Percentiles rank a stretch among this genome's conserved stretches.
phyloP scores from a whole-genome alignment of 2,113 vertebrate species.

The Aptenodytes forsteri region DNA sequence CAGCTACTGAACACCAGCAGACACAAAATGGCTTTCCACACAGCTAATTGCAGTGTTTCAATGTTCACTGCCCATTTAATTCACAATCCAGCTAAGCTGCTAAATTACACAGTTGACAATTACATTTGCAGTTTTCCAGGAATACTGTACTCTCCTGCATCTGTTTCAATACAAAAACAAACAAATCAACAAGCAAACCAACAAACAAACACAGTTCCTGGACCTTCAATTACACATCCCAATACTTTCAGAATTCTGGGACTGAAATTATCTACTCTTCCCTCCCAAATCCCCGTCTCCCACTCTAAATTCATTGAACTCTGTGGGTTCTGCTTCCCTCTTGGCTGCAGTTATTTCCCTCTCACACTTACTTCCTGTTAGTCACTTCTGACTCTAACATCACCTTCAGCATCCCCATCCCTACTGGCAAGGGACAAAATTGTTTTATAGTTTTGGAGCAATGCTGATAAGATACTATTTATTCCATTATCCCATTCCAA shows the following conservation, averaged over 20 bases:
- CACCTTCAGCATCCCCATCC: background rate
- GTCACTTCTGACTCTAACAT: background rate
- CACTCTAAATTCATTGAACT: background rate
- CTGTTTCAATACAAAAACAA: background rate
- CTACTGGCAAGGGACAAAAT: background rate
- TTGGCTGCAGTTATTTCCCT: background rate
- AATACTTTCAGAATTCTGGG: background rate
- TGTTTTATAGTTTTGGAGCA: background rate
- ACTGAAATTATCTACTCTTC: background rate
- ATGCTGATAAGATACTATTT: background rate
- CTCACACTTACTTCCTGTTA: background rate
- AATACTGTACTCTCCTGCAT: background rate
- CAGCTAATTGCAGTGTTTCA: background rate
- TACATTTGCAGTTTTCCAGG: background rate
- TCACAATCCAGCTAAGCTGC: background rate
- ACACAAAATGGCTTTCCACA: background rate
- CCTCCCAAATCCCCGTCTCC: background rate
- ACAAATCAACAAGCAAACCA: background rate
- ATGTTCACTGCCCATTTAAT: background rate
- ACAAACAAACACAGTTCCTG: background rate
- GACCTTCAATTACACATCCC: background rate
- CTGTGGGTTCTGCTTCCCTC: background rate
- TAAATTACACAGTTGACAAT: background rate
- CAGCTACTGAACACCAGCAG: background rate
- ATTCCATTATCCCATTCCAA: background rate